phyloP scores from a whole-genome alignment of 1,140 invertebrate genomes.

The Protaetia brevitarsis region DNA sequence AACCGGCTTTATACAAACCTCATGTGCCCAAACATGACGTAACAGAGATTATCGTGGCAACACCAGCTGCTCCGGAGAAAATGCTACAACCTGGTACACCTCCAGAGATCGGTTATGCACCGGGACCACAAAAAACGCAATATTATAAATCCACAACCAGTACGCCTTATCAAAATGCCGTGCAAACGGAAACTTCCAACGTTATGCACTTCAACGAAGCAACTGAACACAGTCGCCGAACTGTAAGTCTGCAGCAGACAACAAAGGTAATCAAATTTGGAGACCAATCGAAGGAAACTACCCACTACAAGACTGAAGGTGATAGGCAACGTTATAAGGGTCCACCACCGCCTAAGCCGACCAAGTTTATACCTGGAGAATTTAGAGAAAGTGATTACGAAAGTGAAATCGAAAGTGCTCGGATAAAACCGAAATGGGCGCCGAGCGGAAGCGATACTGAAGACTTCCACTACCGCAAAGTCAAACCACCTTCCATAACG shows the following conservation, averaged over 20 bases:
- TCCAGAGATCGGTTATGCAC: slow-evolving; percentile 58
- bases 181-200: slow-evolving; percentile 65
- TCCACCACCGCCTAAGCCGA: slow-evolving; percentile 56
- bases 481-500: slow-evolving; percentile 53
- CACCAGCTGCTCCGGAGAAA: slow-evolving; percentile 47
- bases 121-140: slow-evolving; percentile 50
- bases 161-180: slow-evolving; percentile 56
- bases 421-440: slow-evolving; percentile 61
- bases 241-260: slow-evolving; percentile 66
- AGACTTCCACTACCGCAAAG: slow-evolving; percentile 59
- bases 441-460: slow-evolving; percentile 58
- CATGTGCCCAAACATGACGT: slow-evolving; percentile 43
- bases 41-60: slow-evolving; percentile 42
- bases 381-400: slow-evolving; percentile 70
- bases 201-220: slow-evolving; percentile 67
- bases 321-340: slow-evolving; percentile 39
- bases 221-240: slow-evolving; percentile 60
- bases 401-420: slow-evolving; percentile 61
- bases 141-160: slow-evolving; percentile 57
- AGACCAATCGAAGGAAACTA: slow-evolving; percentile 46
- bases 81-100: slow-evolving; percentile 58
- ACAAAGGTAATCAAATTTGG: slow-evolving; percentile 66
- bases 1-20: slow-evolving; percentile 51
- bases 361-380: slow-evolving; percentile 65
- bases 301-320: slow-evolving; percentile 52